These are phyloP conservation scores for Brachynemurus nebulosus DNA, from an alignment of 2,888 invertebrate genomes.

Conservation along the genomic window DNA sequence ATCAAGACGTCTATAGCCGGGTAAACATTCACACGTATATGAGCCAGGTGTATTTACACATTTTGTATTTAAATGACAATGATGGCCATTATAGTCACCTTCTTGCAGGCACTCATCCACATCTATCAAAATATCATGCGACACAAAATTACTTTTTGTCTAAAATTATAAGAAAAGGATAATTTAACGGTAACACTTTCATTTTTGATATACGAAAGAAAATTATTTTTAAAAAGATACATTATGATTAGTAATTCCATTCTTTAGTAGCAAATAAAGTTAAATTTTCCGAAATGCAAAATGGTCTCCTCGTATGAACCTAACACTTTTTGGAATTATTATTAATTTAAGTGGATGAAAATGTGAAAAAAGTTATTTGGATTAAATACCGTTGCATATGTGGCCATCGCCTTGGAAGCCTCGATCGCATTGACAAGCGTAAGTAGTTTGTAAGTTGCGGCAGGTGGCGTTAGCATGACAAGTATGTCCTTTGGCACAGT, in stretches of 20 bases:
- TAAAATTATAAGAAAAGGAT: no score
- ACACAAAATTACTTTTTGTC: no score
- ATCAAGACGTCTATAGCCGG: slow-evolving; percentile 62
- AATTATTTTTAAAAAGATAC: no score
- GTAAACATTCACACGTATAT: slow-evolving; percentile 71
- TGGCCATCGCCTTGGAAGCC: slow-evolving; percentile 83
- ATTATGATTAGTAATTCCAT: no score
- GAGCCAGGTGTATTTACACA: slow-evolving; percentile 74
- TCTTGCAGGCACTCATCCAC: slow-evolving; percentile 72
- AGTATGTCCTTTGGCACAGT: slow-evolving; percentile 75
- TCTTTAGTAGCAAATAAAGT: no score
- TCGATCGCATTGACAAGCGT: slow-evolving; percentile 78
- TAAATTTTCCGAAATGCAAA: no score
- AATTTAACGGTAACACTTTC: no score
- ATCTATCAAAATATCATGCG: no score
- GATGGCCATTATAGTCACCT: slow-evolving; percentile 66
- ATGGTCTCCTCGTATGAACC: no score
- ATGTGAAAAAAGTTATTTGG: no score
- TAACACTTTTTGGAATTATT: no score
- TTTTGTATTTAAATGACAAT: slow-evolving; percentile 70
- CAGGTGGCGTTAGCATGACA: slow-evolving; percentile 87
- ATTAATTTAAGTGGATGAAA: no score
- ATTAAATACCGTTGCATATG: slow-evolving; percentile 58
- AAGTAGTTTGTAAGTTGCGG: slow-evolving; percentile 80
- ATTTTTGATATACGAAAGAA: background rate